Evolutionary conservation across 2,113 vertebrate genomes (phyloP), one percentile per base, ranked within the genome.

Genomic region (Stictonetta naevosa): DNA sequence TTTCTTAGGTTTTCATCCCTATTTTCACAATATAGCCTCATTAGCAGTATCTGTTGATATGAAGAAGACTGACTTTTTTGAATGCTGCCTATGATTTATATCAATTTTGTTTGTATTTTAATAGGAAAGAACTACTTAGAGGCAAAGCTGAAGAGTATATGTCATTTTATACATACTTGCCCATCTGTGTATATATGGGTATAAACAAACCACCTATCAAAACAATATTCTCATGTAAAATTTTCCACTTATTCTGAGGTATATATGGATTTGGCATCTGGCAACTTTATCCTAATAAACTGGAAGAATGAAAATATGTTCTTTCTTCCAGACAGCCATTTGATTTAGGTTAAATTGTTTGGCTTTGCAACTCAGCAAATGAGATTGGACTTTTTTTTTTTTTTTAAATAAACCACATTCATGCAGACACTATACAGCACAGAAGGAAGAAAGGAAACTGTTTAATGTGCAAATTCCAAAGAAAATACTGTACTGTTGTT

Each of bases 261-360:
- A 86, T 75, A 55, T 80, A 74, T 68, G 48, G 42, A 36, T 88
- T 89, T 92, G 59, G 72, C 48, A 81, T 87, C 60, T 92, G 83
- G 50, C 28, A 86, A 73, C 79, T 95, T 86, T 74, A 76, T 75
- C 64, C 40, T 86, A 84, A 85, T 85, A 83, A 95, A 83, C 6
- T 71, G 38, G 50, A 88, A 92, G 44, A 68, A 93, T 88, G 63
- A 73, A 95, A 96, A 69, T 78, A 59, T 1, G 20, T 89, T 90
- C 29, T 82, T 86, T 88, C 62, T 86, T 95, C 74, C 31, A 69
- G 87, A 86, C 88, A 91, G 69, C 48, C 58, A 46, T 94, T 96
- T 93, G 90, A 95, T 96, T 92, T 91, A 90, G 36, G 86, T 91
- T 96, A 90, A 96, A 94, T 95, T 80, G 77, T 94, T 95, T 96